Evolutionary conservation across 1,140 invertebrate species (phyloP).

Genomic region (Drosophila punjabiensis): DNA sequence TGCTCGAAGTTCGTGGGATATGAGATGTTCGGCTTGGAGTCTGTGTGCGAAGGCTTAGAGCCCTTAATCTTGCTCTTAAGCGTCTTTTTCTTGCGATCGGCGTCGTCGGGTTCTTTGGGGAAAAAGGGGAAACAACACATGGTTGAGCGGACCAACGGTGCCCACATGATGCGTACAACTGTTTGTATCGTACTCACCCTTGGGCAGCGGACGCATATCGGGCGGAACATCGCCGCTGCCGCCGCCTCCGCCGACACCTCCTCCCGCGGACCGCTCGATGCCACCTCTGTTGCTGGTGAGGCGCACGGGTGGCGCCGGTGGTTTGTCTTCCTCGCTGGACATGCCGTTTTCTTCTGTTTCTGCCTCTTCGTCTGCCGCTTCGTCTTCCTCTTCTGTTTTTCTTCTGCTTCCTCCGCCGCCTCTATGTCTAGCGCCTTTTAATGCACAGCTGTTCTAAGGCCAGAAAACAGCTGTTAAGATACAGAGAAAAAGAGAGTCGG

Average conservation of each 20-base stretch:
- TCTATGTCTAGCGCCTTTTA: slow-evolving; percentile 12
- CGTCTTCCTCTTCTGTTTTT: slow-evolving; percentile 18
- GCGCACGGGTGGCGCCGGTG: slow-evolving; percentile 97
- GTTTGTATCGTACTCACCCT: slow-evolving; percentile 86
- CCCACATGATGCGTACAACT: slow-evolving; percentile 34
- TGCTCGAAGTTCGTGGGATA: slow-evolving; percentile 99
- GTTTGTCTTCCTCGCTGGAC: slow-evolving; percentile 98
- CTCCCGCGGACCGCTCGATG: slow-evolving; percentile 86
- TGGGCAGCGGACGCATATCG: slow-evolving; percentile 96
- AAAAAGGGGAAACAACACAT: slow-evolving; percentile 32
- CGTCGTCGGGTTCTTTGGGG: slow-evolving; percentile 94
- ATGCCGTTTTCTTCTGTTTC: slow-evolving; percentile 85
- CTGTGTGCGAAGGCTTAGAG: slow-evolving; percentile 89
- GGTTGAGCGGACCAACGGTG: slow-evolving; percentile 29
- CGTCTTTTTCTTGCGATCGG: slow-evolving; percentile 95
- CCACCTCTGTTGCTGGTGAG: slow-evolving; percentile 93
- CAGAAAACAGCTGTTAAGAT: slow-evolving; percentile 60
- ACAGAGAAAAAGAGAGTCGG: background rate
- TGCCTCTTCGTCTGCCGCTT: slow-evolving; percentile 3
- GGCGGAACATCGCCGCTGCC: slow-evolving; percentile 87
- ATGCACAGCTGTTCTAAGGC: slow-evolving; percentile 52
- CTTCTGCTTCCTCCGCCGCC: slow-evolving; percentile 20
- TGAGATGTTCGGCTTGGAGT: slow-evolving; percentile 98
- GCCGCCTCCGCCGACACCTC: slow-evolving; percentile 78
- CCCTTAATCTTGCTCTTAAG: slow-evolving; percentile 93